These are phyloP conservation scores for Phylloscopus whistleri DNA, from an alignment of 2,113 vertebrate genomes.

Conservation along the genomic window DNA sequence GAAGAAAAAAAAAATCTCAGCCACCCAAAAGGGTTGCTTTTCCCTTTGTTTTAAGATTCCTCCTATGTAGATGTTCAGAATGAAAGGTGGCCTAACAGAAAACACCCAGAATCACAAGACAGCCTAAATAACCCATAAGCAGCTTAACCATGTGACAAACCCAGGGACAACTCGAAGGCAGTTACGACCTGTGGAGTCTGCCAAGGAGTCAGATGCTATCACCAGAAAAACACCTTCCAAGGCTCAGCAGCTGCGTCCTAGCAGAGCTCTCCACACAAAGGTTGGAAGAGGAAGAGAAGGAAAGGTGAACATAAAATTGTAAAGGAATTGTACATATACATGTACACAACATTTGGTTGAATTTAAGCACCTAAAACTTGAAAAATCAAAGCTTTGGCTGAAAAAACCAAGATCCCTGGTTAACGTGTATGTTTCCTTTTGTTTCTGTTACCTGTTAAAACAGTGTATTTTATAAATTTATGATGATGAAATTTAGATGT, in stretches of 20 bases:
- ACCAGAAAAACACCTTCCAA: constrained; percentile 70
- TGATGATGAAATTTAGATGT: neutral
- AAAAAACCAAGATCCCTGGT: neutral
- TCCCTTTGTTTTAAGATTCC: neutral
- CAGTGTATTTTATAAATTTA: neutral
- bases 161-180: constrained; percentile 51
- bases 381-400: neutral
- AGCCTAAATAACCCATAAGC: constrained; percentile 55
- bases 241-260: constrained; percentile 39
- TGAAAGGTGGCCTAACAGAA: constrained; percentile 1
- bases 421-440: neutral
- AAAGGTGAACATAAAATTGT: neutral
- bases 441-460: neutral
- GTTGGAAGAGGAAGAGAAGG: neutral
- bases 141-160: constrained; percentile 49
- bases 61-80: neutral
- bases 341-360: neutral
- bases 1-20: neutral
- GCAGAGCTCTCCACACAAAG: constrained; percentile 25
- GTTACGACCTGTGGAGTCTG: constrained; percentile 44
- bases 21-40: neutral
- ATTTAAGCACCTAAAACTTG: neutral
- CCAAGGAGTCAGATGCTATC: constrained; percentile 72
- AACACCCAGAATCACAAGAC: constrained; percentile 38
- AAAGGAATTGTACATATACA: neutral